A percentile compares a stretch with the other conserved stretches of the same genome.
These are phyloP conservation scores for Carassius carassius DNA, from an alignment of 2,113 vertebrate genomes.

Conservation along the genomic window DNA sequence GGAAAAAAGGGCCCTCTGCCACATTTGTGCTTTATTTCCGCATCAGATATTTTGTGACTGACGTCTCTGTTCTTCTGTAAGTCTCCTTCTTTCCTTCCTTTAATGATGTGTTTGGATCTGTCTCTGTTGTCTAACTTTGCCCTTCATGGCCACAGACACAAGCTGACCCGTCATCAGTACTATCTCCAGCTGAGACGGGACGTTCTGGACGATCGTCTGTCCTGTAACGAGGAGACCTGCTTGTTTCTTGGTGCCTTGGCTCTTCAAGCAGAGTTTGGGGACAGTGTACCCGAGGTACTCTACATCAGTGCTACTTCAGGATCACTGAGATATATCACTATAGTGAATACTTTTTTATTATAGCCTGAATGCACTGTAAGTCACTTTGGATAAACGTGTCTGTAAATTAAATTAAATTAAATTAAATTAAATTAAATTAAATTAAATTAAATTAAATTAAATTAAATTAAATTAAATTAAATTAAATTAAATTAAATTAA, in stretches of 20 bases:
- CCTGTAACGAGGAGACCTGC: constrained; percentile 80
- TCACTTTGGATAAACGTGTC: no score
- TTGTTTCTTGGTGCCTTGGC: constrained; percentile 83
- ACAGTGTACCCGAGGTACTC: constrained; percentile 79
- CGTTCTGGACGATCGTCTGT: constrained; percentile 83
- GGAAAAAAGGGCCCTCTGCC: constrained; percentile 83
- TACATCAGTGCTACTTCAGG: no score
- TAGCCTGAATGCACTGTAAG: no score
- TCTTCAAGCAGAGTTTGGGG: constrained; percentile 84
- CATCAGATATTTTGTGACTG: constrained; percentile 85
- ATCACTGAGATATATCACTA: neutral
- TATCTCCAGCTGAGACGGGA: constrained; percentile 91
- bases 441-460: no score
- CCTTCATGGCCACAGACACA: constrained; percentile 71
- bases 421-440: no score
- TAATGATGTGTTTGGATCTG: neutral
- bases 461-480: no score
- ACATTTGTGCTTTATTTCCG: constrained; percentile 84
- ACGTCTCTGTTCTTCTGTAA: constrained; percentile 82
- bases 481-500: no score
- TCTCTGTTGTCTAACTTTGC: neutral
- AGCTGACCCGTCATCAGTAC: constrained; percentile 84
- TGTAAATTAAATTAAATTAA: no score
- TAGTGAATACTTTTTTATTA: no score
- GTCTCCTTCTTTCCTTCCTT: constrained; percentile 56